Evolutionary conservation across 2,888 invertebrate genomes (phyloP), one percentile per base, ranked within the genome.

Genomic region (Oscheius sp.): DNA sequence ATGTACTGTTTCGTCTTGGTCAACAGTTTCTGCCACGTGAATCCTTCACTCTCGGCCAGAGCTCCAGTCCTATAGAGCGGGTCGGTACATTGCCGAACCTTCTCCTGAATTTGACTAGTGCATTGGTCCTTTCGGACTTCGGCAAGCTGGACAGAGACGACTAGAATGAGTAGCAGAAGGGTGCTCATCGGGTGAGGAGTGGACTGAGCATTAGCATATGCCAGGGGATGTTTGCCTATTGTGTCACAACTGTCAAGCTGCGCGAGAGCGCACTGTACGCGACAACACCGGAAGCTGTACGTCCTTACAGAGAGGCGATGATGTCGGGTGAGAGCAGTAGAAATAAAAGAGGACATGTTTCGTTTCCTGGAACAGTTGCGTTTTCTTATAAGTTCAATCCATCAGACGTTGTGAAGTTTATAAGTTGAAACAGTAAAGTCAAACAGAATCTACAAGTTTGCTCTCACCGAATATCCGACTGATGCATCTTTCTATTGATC

Each of bases 1-100:
- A 85, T 82, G 71, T 84, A 85, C 2, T 79, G 78, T 68, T 80
- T 80, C 1, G 84, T 84, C n/a, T 76, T 73, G 60, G 78, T 76
- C 71, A 84, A 63, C 21, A 85, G 76, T 42, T 79, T 75, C 70
- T 82, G 79, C 85, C 84, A 85, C 21, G 81, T 71, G 33, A 74
- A 71, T 51, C 76, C 76, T 2, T 66, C 73, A 48, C 78, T 77
- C 29, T 80, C 81, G 1, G 77, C 65, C 10, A 83, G 75, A 7
- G 81, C 79, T 0, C 85, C 85, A 62, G 82, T 77, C 51, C 79
- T 77, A 62, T 84, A 85, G 5, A 85, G 73, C 0, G 85, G 84
- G 21, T 82, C 82, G 0, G 83, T 83, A 51, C 85, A 85, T 58
- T 83, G 81, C 74, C 80, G 78, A 2, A 70, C 59, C 47, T 70